phyloP scores from a whole-genome alignment of 64 coral and sea anemone species.

The Montipora efflorescens region DNA sequence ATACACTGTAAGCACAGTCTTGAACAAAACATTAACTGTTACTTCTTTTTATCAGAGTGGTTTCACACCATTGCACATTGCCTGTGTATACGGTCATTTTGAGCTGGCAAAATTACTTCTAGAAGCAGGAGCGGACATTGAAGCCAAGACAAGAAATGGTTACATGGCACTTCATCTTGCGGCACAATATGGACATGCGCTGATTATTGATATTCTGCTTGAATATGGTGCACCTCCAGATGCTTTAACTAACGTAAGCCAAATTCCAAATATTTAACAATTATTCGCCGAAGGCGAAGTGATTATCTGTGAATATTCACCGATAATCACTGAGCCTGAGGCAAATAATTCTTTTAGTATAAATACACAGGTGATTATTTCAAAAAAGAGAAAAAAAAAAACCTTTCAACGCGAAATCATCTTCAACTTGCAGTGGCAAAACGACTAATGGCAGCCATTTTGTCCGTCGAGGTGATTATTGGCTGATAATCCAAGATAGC shows the following conservation, averaged over 20 bases:
- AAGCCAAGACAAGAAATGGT: constrained; percentile 83
- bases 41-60: constrained; percentile 73
- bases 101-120: constrained; percentile 87
- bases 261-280: not conserved
- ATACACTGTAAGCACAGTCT: too few species aligned
- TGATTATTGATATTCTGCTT: constrained; percentile 86
- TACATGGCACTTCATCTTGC: constrained; percentile 94
- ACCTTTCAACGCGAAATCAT: too few species aligned
- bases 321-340: too few species aligned
- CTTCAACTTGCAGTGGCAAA: too few species aligned
- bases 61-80: constrained; percentile 95
- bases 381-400: too few species aligned
- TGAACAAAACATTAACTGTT: not conserved
- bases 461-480: too few species aligned
- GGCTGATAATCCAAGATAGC: too few species aligned
- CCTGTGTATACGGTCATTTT: constrained; percentile 89
- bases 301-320: too few species aligned
- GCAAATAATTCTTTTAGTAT: too few species aligned
- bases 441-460: too few species aligned
- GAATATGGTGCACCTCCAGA: constrained; percentile 75
- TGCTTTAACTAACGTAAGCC: constrained; percentile 89
- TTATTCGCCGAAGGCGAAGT: too few species aligned
- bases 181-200: constrained; percentile 91
- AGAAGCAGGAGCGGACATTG: constrained; percentile 75
- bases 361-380: too few species aligned